Conservation (phyloP, 1,140 invertebrate genomes). For the Zelostemma sp. region DNA sequence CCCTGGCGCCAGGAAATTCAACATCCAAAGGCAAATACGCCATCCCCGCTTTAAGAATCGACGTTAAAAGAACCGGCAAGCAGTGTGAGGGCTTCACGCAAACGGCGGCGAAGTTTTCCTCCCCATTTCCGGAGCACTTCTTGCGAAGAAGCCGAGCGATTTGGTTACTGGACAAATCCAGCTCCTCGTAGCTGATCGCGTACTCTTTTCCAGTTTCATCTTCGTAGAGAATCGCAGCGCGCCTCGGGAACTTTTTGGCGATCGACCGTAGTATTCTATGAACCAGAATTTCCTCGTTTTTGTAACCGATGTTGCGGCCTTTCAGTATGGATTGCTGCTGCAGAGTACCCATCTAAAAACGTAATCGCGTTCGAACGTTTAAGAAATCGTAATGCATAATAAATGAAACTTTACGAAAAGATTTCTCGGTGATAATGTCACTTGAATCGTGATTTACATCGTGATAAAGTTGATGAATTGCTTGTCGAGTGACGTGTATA, state of each 20-base stretch:
- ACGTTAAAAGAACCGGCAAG: constrained; percentile 77
- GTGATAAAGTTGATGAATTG: too few species aligned
- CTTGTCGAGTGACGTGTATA: too few species aligned
- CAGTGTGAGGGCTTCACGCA: constrained; percentile 82
- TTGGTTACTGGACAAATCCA: constrained; percentile 74
- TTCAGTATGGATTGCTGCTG: constrained; percentile 75
- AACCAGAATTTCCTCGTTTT: constrained; percentile 63
- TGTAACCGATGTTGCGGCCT: constrained; percentile 66
- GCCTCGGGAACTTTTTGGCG: constrained; percentile 57
- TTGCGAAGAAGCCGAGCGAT: constrained; percentile 73
- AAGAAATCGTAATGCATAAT: too few species aligned
- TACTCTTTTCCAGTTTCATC: constrained; percentile 64
- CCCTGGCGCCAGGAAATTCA: constrained; percentile 79
- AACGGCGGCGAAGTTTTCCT: constrained; percentile 81
- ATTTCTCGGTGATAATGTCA: too few species aligned
- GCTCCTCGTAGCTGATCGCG: constrained; percentile 72
- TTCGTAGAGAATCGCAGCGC: constrained; percentile 72
- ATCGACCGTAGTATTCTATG: constrained; percentile 71
- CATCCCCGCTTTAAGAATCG: constrained; percentile 84
- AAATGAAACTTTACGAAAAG: too few species aligned
- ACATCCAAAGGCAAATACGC: constrained; percentile 87
- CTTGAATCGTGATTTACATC: too few species aligned
- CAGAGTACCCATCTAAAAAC: constrained; percentile 74
- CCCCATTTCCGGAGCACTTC: constrained; percentile 70
- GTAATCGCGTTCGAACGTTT: too few species aligned